Conservation (phyloP, 2,797 vertebrate genomes). For the Myripristis murdjan region DNA sequence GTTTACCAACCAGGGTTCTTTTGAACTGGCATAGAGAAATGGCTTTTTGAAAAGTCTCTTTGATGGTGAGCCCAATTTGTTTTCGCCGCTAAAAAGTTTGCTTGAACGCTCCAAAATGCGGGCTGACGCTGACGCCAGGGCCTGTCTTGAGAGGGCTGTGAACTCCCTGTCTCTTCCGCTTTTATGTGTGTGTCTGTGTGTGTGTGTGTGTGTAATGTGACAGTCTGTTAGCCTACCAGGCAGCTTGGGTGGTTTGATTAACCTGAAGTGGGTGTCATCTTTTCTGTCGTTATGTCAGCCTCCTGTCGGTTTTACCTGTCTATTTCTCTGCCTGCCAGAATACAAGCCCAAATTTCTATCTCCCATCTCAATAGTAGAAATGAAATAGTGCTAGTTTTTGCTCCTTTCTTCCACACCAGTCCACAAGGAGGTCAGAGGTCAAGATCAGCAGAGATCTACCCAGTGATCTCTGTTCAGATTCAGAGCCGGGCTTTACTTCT, state of each 20-base stretch:
- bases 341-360: neutral
- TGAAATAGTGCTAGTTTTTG: no score
- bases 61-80: conserved; percentile 84
- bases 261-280: conserved; percentile 27
- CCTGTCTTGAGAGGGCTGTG: conserved; percentile 61
- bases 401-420: neutral
- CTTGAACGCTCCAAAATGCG: conserved; percentile 65
- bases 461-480: neutral
- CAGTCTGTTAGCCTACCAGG: neutral
- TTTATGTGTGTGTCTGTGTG: neutral
- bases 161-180: conserved; percentile 6
- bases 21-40: conserved; percentile 80
- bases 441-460: neutral
- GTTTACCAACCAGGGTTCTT: conserved; percentile 76
- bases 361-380: no score
- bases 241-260: neutral
- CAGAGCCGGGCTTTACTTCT: conserved; percentile 36
- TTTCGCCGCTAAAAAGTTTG: conserved; percentile 77
- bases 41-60: conserved; percentile 81
- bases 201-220: neutral
- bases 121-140: conserved; percentile 45
- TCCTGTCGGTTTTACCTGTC: no score
- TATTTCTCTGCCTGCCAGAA: no score
- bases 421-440: conserved; percentile 25
- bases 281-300: conserved; percentile 8